Evolutionary conservation across 2,797 vertebrate species (phyloP).

Genomic region (Tympanoctomys barrerae): DNA sequence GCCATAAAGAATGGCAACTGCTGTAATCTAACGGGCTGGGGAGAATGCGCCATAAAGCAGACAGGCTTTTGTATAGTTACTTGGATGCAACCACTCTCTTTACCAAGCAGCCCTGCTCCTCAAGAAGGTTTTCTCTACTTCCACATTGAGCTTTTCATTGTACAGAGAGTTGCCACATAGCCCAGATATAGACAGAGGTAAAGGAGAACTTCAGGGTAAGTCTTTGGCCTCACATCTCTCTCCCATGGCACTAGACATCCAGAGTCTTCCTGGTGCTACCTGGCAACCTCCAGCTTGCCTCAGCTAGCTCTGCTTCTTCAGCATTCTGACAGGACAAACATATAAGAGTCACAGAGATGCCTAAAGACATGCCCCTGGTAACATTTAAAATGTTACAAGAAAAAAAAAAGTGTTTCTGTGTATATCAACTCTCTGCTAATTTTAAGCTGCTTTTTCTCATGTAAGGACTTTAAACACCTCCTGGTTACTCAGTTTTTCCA

Average conservation of each 20-base stretch:
- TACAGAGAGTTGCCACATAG: background rate
- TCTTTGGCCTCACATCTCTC: background rate
- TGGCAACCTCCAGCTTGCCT: background rate
- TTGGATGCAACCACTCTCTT: background rate
- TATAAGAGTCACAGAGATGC: background rate
- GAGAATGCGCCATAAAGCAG: background rate
- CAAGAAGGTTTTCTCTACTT: background rate
- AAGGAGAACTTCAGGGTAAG: background rate
- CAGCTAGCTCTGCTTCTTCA: background rate
- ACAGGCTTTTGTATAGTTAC: background rate
- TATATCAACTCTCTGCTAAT: background rate
- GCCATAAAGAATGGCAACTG: background rate
- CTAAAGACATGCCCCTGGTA: background rate
- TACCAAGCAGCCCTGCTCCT: background rate
- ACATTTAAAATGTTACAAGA: background rate
- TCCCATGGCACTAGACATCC: background rate
- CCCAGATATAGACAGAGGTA: background rate
- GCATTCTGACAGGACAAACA: background rate
- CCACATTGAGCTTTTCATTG: background rate
- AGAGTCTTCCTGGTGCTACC: background rate
- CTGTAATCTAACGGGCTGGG: background rate
- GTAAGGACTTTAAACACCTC: background rate
- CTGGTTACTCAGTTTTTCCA: background rate
- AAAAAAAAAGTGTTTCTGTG: background rate
- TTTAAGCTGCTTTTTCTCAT: background rate